phyloP scores from a whole-genome alignment of 2,888 invertebrate species.

The Limulus polyphemus region DNA sequence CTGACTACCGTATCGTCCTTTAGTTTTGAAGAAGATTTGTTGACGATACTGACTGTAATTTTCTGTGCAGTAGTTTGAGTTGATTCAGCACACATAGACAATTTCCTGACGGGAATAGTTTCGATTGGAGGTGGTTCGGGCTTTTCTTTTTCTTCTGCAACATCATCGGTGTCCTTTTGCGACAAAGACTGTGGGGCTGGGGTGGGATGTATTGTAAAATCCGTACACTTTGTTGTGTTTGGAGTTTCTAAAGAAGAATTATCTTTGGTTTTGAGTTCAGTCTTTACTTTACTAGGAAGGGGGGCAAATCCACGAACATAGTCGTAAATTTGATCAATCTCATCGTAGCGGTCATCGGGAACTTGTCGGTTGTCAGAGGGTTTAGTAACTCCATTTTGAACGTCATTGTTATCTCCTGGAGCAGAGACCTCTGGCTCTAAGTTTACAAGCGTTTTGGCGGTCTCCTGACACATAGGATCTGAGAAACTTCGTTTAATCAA shows the following conservation, averaged over 20 bases:
- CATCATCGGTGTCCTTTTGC: constrained; percentile 32
- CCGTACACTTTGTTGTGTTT: background rate
- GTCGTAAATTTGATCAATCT: constrained; percentile 92
- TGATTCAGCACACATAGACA: constrained; percentile 6
- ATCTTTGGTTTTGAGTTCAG: constrained; percentile 1
- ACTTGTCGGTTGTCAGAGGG: background rate
- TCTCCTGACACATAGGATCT: constrained; percentile 13
- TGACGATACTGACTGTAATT: constrained; percentile 18
- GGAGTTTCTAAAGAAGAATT: background rate
- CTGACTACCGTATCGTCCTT: constrained; percentile 12
- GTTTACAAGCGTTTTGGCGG: background rate
- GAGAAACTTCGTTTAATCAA: constrained; percentile 15
- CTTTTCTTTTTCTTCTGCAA: constrained; percentile 15
- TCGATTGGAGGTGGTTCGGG: constrained; percentile 85
- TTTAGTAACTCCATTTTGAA: too few species aligned
- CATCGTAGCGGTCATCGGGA: constrained; percentile 50
- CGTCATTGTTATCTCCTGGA: constrained; percentile 40
- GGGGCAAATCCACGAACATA: constrained; percentile 88
- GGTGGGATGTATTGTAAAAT: too few species aligned
- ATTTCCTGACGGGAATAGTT: constrained; percentile 52
- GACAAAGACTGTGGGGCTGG: too few species aligned
- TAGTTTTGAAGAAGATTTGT: constrained; percentile 10
- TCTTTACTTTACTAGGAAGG: constrained; percentile 51
- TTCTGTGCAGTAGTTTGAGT: constrained; percentile 10
- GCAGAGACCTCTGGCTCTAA: constrained; percentile 36